A percentile compares a stretch with the other conserved stretches of the same genome.
Evolutionary conservation across 2,113 vertebrate genomes (phyloP).

Genomic region (Todiramphus saurophagus): DNA sequence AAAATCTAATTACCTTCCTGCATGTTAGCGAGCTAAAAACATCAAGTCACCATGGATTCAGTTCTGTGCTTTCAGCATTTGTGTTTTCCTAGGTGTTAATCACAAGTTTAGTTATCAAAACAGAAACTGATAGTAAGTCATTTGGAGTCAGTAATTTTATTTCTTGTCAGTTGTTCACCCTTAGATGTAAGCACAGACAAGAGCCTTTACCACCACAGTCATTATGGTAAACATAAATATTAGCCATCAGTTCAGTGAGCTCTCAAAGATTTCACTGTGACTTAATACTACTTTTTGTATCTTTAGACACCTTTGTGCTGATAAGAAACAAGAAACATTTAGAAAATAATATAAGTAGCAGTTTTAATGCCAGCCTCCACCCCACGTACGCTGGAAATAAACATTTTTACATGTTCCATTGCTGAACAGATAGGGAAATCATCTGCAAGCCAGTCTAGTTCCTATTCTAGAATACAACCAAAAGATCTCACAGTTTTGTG

Average conservation of each 20-base stretch:
- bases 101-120: not conserved
- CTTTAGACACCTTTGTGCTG: not conserved
- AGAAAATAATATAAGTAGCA: not conserved
- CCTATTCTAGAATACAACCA: not conserved
- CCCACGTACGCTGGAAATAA: not conserved
- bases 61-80: not conserved
- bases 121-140: slow-evolving; percentile 19
- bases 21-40: slow-evolving; percentile 36
- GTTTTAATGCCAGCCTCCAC: not conserved
- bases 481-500: not conserved
- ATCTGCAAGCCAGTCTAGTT: not conserved
- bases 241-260: not conserved
- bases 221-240: not conserved
- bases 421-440: not conserved
- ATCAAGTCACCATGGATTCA: slow-evolving; percentile 30
- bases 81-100: slow-evolving; percentile 4
- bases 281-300: not conserved
- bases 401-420: not conserved
- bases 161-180: not conserved
- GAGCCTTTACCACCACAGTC: not conserved
- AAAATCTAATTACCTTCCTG: slow-evolving; percentile 30
- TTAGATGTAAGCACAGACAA: not conserved
- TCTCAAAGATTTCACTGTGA: not conserved
- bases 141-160: not conserved
- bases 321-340: not conserved